phyloP scores from a whole-genome alignment of 2,797 vertebrate genomes.

The Telmatherina bonti region DNA sequence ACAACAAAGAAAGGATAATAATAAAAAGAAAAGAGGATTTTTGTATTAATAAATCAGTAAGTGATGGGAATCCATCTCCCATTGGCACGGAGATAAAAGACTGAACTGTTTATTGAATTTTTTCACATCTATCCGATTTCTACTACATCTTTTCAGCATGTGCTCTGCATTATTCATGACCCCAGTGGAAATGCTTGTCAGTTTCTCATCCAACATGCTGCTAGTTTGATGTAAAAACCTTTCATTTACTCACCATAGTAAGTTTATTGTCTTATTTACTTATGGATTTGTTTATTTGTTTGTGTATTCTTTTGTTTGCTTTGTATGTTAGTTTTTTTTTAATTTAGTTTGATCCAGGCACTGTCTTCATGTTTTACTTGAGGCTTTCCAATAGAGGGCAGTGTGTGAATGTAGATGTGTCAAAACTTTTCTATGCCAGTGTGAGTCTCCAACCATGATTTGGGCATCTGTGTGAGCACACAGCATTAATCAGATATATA shows the following conservation, averaged over 20 bases:
- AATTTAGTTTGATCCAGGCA: not conserved
- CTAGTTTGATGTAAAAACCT: not conserved
- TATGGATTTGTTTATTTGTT: too few relatives aligned
- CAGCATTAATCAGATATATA: slow-evolving; percentile 32
- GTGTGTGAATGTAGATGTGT: slow-evolving; percentile 53
- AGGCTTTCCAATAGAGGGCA: slow-evolving; percentile 70
- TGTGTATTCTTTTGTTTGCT: not conserved
- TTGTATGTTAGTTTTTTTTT: too few relatives aligned
- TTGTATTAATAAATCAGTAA: slow-evolving; percentile 6
- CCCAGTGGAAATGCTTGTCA: not conserved
- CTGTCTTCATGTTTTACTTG: slow-evolving; percentile 7
- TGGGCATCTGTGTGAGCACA: slow-evolving; percentile 11
- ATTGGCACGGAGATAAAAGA: slow-evolving; percentile 16
- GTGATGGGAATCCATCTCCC: slow-evolving; percentile 22
- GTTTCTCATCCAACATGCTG: slow-evolving; percentile 2
- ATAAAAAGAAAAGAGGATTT: not conserved
- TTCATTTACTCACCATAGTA: not conserved
- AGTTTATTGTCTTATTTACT: not conserved
- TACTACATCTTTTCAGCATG: not conserved
- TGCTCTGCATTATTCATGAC: slow-evolving; percentile 28
- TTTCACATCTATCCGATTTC: slow-evolving; percentile 20
- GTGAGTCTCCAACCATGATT: slow-evolving; percentile 22
- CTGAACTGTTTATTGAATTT: slow-evolving; percentile 8
- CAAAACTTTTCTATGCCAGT: not conserved
- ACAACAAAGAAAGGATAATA: not conserved